phyloP scores from a whole-genome alignment of 2,888 invertebrate species.

The Ceriagrion tenellum region DNA sequence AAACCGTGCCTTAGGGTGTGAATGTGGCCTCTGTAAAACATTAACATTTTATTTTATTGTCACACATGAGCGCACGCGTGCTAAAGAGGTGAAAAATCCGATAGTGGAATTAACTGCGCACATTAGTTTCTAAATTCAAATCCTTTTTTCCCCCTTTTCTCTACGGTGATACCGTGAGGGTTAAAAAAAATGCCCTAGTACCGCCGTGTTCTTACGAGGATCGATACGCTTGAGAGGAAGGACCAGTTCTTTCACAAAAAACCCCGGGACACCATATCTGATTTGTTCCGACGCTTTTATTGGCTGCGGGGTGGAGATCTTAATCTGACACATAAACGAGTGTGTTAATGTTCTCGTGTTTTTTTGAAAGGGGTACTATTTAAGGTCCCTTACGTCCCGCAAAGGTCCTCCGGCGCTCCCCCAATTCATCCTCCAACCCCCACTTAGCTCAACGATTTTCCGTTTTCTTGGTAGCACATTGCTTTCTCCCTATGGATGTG shows the following conservation, averaged over 20 bases:
- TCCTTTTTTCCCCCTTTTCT: not conserved
- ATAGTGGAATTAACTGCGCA: not conserved
- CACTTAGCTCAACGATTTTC: not conserved
- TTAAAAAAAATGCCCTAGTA: not conserved
- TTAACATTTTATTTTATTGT: not conserved
- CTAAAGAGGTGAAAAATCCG: not conserved
- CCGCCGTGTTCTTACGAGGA: not conserved
- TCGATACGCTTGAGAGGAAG: not conserved
- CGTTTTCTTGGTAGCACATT: not conserved
- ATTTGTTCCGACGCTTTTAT: conserved; percentile 19
- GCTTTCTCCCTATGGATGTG: not conserved
- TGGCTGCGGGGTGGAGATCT: conserved; percentile 7
- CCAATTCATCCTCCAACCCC: not conserved
- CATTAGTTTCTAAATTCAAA: not conserved
- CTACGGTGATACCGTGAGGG: not conserved
- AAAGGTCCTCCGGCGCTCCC: not conserved
- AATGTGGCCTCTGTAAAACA: no score
- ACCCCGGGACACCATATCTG: not conserved
- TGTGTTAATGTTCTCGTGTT: conserved; percentile 44
- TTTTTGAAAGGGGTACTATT: not conserved
- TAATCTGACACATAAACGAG: conserved; percentile 50
- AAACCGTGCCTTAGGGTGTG: no score
- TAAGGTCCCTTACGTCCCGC: not conserved
- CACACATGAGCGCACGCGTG: not conserved
- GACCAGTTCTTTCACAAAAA: not conserved